A percentile compares a stretch with the other conserved stretches of the same genome.
These are phyloP conservation scores for Aleiodes sp. DNA, from an alignment of 1,140 invertebrate species.

Conservation along the genomic window DNA sequence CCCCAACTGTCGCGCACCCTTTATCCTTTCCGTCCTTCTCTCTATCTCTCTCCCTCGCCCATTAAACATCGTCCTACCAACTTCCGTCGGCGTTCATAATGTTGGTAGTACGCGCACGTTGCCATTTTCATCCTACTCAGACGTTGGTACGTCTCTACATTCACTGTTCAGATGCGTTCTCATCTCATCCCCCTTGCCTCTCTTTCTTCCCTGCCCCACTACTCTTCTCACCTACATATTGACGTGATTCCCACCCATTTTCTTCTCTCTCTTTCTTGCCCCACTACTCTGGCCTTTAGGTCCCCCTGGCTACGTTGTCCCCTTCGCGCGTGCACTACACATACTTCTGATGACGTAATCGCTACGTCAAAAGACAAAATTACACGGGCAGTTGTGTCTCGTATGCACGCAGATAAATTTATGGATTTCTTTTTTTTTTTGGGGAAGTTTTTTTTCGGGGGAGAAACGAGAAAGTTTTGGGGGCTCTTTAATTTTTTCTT, in stretches of 20 bases:
- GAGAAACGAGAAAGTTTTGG: too few relatives aligned
- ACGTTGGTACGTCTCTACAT: neutral
- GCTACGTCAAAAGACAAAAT: too few relatives aligned
- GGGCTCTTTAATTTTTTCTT: too few relatives aligned
- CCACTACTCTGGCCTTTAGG: neutral
- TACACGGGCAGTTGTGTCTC: constrained; percentile 8
- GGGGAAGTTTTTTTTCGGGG: too few relatives aligned
- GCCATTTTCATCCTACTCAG: neutral
- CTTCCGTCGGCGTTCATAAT: neutral
- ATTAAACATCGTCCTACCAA: neutral
- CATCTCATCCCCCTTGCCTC: neutral
- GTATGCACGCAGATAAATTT: neutral
- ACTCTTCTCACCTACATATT: constrained; percentile 32
- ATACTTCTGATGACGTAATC: constrained; percentile 20
- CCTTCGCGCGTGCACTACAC: constrained; percentile 8
- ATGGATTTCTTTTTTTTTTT: constrained; percentile 15
- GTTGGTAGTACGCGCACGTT: neutral
- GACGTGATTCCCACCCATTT: constrained; percentile 32
- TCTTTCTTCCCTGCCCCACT: neutral
- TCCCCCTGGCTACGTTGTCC: neutral
- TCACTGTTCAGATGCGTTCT: neutral
- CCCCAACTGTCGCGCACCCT: neutral
- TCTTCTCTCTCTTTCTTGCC: neutral
- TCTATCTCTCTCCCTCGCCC: neutral
- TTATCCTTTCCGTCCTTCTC: neutral